These are phyloP conservation scores for Ephydatia muelleri DNA, from an alignment of 37 sponge, comb jelly and placozoan species.

Conservation along the genomic window DNA sequence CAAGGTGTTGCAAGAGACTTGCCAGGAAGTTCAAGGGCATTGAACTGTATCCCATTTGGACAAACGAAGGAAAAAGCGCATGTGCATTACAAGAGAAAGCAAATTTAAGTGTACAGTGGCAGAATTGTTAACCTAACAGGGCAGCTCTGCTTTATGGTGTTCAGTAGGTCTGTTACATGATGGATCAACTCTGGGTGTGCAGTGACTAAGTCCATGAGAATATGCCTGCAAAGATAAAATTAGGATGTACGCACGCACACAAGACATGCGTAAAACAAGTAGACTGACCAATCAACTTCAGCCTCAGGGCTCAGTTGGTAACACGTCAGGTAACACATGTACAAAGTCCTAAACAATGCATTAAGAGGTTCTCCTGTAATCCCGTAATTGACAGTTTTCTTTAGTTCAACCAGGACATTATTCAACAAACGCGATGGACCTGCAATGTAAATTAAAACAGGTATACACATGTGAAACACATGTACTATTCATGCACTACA, in stretches of 20 bases:
- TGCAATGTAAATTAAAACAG: too few species aligned
- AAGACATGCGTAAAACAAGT: background rate
- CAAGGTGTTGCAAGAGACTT: constrained; percentile 12
- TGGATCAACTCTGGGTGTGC: constrained; percentile 39
- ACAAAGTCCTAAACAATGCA: background rate
- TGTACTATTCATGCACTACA: too few species aligned
- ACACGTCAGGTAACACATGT: too few species aligned
- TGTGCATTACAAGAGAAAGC: background rate
- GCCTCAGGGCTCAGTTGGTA: too few species aligned
- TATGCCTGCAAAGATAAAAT: background rate
- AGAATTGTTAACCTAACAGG: constrained; percentile 26
- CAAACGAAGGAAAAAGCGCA: background rate
- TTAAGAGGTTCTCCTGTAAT: background rate
- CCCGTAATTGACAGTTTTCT: constrained; percentile 14
- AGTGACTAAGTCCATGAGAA: constrained; percentile 18
- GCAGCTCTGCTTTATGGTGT: constrained; percentile 6
- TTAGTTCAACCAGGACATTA: background rate
- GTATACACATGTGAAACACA: too few species aligned
- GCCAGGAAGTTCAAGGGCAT: constrained; percentile 38
- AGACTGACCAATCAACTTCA: too few species aligned
- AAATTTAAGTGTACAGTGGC: background rate
- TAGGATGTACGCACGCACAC: background rate
- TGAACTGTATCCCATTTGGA: constrained; percentile 14
- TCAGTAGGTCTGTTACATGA: constrained; percentile 39
- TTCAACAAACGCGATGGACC: too few species aligned